Percentiles rank a stretch among this genome's conserved stretches.
These are phyloP conservation scores for Cottoperca gobio DNA, from an alignment of 2,797 vertebrate genomes.

Conservation along the genomic window DNA sequence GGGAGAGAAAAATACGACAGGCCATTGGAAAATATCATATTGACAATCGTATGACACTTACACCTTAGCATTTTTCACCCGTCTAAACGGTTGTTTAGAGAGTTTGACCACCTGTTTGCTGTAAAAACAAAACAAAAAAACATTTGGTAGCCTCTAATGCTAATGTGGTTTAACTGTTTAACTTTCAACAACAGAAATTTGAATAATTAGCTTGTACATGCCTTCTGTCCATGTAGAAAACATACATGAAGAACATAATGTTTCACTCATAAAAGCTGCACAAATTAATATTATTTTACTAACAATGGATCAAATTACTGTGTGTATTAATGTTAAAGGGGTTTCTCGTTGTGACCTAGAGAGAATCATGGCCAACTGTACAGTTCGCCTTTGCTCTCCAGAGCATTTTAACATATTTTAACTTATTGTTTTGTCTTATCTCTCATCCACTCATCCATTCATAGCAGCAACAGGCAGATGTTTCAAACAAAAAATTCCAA, in stretches of 20 bases:
- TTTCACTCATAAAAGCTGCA: not conserved
- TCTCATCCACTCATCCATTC: too few species aligned
- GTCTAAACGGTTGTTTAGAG: too few species aligned
- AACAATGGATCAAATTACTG: not conserved
- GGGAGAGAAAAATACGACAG: slow-evolving; percentile 6
- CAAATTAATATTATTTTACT: not conserved
- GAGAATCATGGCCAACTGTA: not conserved
- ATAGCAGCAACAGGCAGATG: too few species aligned
- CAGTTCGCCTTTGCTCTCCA: not conserved
- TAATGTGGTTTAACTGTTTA: not conserved
- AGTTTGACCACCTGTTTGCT: too few species aligned
- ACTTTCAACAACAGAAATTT: not conserved
- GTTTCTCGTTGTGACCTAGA: not conserved
- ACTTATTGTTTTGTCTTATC: too few species aligned
- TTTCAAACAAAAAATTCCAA: too few species aligned
- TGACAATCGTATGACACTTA: too few species aligned
- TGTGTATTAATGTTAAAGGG: not conserved
- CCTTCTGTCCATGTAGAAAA: not conserved
- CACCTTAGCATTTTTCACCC: too few species aligned
- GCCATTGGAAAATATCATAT: not conserved
- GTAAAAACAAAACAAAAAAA: too few species aligned
- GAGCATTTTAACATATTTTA: not conserved
- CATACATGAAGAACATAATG: not conserved
- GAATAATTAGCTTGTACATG: not conserved
- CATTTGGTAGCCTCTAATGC: not conserved